Conservation (phyloP, 2,113 vertebrate genomes). For the Barnardius zonarius region DNA sequence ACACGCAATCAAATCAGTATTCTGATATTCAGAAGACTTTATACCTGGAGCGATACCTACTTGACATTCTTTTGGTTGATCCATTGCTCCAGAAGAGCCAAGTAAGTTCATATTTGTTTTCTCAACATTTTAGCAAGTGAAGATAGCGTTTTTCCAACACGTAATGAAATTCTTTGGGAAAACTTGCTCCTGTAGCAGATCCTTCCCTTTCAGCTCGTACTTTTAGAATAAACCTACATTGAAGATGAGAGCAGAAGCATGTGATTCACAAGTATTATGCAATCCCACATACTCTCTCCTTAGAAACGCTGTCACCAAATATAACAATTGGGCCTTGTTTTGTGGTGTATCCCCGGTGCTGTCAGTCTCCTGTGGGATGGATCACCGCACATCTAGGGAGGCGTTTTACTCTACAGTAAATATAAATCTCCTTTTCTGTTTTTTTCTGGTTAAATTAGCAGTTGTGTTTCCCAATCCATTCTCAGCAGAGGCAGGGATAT, state of each 20-base stretch:
- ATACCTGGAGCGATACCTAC: neutral
- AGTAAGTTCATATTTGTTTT: neutral
- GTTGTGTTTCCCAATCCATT: conserved; percentile 1
- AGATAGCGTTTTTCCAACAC: neutral
- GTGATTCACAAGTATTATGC: conserved; percentile 46
- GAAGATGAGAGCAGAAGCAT: neutral
- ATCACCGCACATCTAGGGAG: neutral
- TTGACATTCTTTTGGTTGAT: neutral
- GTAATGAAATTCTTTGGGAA: neutral
- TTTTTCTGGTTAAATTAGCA: conserved; percentile 8
- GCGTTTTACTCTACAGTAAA: conserved; percentile 21
- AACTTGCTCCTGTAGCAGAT: neutral
- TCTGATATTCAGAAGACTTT: neutral
- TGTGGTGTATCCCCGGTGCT: conserved; percentile 10
- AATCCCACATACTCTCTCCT: conserved; percentile 20
- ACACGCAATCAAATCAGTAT: neutral
- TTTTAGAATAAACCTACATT: neutral
- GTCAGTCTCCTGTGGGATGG: neutral
- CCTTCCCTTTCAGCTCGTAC: neutral
- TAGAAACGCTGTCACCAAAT: neutral
- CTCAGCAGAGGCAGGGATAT: neutral
- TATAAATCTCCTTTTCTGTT: neutral
- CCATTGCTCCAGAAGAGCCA: neutral
- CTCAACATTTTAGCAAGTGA: neutral
- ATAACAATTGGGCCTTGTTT: neutral